Base-by-base conservation (phyloP, 2,797 vertebrate species). In the Synanceia verrucosa region DNA sequence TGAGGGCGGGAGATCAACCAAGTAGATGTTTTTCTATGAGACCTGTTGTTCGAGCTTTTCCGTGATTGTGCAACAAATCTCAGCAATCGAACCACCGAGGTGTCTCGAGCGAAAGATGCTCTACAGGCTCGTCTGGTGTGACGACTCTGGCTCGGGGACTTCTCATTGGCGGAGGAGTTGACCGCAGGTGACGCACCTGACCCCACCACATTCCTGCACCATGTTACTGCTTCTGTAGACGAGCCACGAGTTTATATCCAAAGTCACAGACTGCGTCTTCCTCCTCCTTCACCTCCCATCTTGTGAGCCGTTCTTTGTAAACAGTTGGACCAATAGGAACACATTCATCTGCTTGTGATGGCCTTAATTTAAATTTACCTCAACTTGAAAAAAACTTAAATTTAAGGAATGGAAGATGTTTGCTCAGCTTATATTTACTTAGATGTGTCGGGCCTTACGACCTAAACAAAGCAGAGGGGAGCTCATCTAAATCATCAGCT, bases 51-150 rank as follows among this genome's bases (percentile, higher is more conserved):
- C 90, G 88, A 81, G 90, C 79, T 86, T 82, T 87, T 79, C 78
- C 34, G 65, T 2, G 73, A 88, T 92, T 91, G 90, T 75, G 89
- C 73, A 93, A 94, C 84, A 93, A 94, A 94, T 95, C 94, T 92
- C 87, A 81, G 89, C 78, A 57, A 33, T 65, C 14, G 60, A 81
- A 78, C 72, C 58, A 61, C 46, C 9, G 44, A 69, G 19, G 51
- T 48, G 70, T 86, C 85, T 83, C 23, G 5, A 77, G 39, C 70
- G 33, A 90, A 89, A 92, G 90, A 92, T 76, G 93, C 74, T 89
- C 82, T 88, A 91, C 93, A 89, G 91, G 93, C 88, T 94, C 26
- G 76, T 88, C 93, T 85, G 76, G 94, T 93, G 88, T 56, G 73
- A 87, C 89, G 1, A 75, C 85, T 84, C 73, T 57, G 36, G 31